Base-by-base conservation (phyloP, 2,797 vertebrate species). In the Oreonectes daqikongensis region DNA sequence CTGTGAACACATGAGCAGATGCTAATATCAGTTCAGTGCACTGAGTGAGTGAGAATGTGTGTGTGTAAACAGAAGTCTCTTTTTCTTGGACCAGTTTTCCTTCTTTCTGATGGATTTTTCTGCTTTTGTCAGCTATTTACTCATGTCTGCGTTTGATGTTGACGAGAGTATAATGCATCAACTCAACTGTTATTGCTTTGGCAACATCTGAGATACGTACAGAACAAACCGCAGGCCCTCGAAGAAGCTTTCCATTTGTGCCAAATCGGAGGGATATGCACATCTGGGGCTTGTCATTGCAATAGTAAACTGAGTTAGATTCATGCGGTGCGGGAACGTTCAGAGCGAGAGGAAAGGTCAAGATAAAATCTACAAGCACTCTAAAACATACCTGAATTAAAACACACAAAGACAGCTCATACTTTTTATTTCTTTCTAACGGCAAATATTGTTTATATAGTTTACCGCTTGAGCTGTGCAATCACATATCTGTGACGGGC, bases 1-100 rank as follows among this genome's bases (percentile, higher is more conserved):
- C 96, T 97, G 90, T 71, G 85, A 44, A 89, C 30, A 82, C 52
- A 88, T 64, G 15, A 12, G 12, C 28, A 61, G 24, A 79, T 64
- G 52, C 50, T 0, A 53, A 46, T 12, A 69, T 70, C 22, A 63
- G 11, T 22, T 20, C 11, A 59, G 15, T 20, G 28, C 52, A 50
- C 30, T 5, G 8, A n/a, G n/a, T n/a, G n/a, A n/a, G n/a, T n/a
- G n/a, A 22, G 15, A 66, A 38, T 24, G 32, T 22, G 2, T 38
- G 17, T 53, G 20, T 10, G 63, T 55, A 44, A 72, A 35, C 69
- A 78, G 84, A 85, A 72, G 79, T n/a, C 71, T 75, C 48, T 77
- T 82, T 55, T 46, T 85, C 81, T 88, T 84, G 69, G 70, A 80
- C 70, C 69, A 76, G 79, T 69, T 71, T 81, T 69, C 77, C 55